Evolutionary conservation across 2,113 vertebrate species (phyloP).

Genomic region (Seriola dumerili): DNA sequence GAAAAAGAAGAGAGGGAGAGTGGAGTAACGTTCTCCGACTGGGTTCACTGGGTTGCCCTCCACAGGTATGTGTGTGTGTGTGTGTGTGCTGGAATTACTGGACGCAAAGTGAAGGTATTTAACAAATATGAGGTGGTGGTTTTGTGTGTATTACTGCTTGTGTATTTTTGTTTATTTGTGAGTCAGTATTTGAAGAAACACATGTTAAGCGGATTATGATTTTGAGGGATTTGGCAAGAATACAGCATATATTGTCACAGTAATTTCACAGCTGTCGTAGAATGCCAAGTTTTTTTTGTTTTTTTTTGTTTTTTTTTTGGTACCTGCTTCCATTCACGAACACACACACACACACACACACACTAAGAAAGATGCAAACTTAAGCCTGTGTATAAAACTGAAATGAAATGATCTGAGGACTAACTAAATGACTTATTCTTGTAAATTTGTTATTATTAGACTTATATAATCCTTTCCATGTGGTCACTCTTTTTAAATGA

Average conservation of each 20-base stretch:
- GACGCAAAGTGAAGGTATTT: conserved; percentile 46
- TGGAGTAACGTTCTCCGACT: conserved; percentile 44
- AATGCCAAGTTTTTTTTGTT: conserved; percentile 18
- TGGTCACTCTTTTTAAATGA: not conserved
- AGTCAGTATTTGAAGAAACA: conserved; percentile 29
- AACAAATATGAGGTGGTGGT: not conserved
- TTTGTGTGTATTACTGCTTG: conserved; percentile 6
- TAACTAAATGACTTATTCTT: conserved; percentile 5
- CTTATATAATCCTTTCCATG: not conserved
- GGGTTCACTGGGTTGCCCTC: conserved; percentile 48
- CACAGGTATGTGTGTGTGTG: conserved; percentile 67
- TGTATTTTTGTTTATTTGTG: conserved; percentile 16
- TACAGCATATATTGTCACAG: not conserved
- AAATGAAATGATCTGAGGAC: not conserved
- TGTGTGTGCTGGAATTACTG: conserved; percentile 20
- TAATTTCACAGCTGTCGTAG: conserved; percentile 37
- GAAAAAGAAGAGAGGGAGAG: conserved; percentile 46
- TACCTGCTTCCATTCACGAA: not conserved
- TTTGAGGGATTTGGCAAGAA: conserved; percentile 32
- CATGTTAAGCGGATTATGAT: conserved; percentile 21
- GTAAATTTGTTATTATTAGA: not conserved
- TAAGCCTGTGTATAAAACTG: conserved; percentile 3
- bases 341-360: not conserved
- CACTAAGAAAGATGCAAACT: not conserved
- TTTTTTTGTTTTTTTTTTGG: not conserved